Percentiles rank a stretch among this genome's conserved stretches.
Conservation (phyloP, 2,113 vertebrate genomes). For the Baryphthengus martii region DNA sequence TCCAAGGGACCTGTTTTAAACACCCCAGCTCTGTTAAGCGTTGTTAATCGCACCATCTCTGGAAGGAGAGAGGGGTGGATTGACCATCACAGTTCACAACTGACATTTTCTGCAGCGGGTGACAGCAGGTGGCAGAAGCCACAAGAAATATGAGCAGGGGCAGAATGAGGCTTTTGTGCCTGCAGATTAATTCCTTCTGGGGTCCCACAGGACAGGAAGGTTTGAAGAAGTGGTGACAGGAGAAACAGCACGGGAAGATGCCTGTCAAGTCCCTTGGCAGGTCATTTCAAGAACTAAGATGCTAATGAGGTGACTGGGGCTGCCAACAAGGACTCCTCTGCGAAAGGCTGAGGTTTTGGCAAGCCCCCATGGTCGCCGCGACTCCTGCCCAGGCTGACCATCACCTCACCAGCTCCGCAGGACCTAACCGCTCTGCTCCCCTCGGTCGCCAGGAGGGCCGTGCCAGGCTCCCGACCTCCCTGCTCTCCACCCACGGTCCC, state of each 20-base stretch:
- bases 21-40: neutral
- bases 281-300: accelerated
- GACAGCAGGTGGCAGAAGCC: neutral
- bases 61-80: accelerated
- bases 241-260: neutral
- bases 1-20: too few species aligned
- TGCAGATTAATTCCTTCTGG: neutral
- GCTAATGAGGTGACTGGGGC: accelerated
- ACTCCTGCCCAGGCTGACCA: neutral
- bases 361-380: neutral
- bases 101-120: neutral
- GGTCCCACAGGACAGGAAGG: neutral
- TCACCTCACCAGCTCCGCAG: accelerated
- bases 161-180: accelerated
- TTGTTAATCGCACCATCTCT: accelerated
- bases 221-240: neutral
- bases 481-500: neutral
- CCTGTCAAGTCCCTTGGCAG: accelerated
- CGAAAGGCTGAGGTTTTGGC: accelerated
- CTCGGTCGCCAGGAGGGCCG: accelerated
- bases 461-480: accelerated
- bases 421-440: neutral
- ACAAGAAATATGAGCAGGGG: accelerated
- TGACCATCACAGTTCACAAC: neutral
- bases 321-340: neutral